phyloP scores from a whole-genome alignment of 1,140 invertebrate species.

The Rhopalosiphum maidis region DNA sequence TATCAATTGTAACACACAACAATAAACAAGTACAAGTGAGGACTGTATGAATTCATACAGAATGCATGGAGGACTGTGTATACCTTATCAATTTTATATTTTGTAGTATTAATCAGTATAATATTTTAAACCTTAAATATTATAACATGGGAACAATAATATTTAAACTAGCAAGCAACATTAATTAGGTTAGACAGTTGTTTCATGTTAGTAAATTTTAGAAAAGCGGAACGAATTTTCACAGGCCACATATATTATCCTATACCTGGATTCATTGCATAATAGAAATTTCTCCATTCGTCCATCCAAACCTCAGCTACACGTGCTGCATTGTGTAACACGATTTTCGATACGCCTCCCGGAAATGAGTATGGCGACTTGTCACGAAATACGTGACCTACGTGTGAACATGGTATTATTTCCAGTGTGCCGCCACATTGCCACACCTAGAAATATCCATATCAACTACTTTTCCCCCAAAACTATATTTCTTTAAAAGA shows the following conservation, averaged over 20 bases:
- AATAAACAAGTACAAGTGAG: not conserved
- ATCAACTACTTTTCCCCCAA: slow-evolving; percentile 53
- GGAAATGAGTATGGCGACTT: slow-evolving; percentile 99
- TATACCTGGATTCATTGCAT: slow-evolving; percentile 96
- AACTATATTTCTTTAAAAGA: slow-evolving; percentile 24
- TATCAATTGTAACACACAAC: not conserved
- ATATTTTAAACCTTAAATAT: not conserved
- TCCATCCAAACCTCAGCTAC: slow-evolving; percentile 99
- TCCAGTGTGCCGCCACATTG: slow-evolving; percentile 95
- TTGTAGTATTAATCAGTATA: not conserved
- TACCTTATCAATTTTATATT: not conserved
- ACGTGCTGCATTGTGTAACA: slow-evolving; percentile 95
- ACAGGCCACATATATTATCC: slow-evolving; percentile 32
- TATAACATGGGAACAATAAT: not conserved
- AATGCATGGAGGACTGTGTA: not conserved
- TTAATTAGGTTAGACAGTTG: slow-evolving; percentile 44
- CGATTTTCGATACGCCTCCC: slow-evolving; percentile 95
- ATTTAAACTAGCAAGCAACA: slow-evolving; percentile 50
- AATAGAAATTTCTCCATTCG: slow-evolving; percentile 98
- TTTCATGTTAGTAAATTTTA: slow-evolving; percentile 43
- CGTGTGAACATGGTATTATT: slow-evolving; percentile 95
- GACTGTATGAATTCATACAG: not conserved
- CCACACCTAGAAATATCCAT: slow-evolving; percentile 80
- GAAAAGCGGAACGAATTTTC: slow-evolving; percentile 47
- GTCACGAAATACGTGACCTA: slow-evolving; percentile 98